phyloP scores from a whole-genome alignment of 2,113 vertebrate genomes.

The Gavia stellata region DNA sequence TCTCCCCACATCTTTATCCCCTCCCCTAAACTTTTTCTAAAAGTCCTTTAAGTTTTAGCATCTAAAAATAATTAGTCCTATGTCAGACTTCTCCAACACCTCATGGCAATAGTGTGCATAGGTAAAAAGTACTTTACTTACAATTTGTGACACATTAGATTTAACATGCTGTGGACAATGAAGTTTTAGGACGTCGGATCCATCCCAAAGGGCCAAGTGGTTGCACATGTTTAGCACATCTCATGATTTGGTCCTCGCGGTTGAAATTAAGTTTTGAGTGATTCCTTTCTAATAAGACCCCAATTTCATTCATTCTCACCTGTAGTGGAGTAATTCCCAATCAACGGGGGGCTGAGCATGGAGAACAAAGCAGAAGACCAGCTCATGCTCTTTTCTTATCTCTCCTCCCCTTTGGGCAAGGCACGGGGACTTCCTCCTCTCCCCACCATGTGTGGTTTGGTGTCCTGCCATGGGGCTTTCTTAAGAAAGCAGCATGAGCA shows the following conservation, averaged over 20 bases:
- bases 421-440: fast-evolving
- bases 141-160: not conserved
- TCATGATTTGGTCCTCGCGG: not conserved
- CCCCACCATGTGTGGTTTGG: fast-evolving
- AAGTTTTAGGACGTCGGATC: not conserved
- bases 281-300: not conserved
- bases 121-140: not conserved
- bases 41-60: not conserved
- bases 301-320: not conserved
- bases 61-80: not conserved
- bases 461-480: not conserved
- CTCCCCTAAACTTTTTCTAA: not conserved
- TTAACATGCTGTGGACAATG: not conserved
- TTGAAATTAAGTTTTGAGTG: not conserved
- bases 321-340: not conserved
- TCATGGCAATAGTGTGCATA: not conserved
- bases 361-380: not conserved
- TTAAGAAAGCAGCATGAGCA: not conserved
- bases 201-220: not conserved
- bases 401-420: not conserved
- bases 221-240: not conserved
- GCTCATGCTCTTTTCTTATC: not conserved
- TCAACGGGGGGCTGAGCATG: not conserved
- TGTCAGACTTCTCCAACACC: not conserved
- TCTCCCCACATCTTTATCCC: not conserved